Evolutionary conservation across 2,113 vertebrate species (phyloP).

Genomic region (Gracilinanus agilis): DNA sequence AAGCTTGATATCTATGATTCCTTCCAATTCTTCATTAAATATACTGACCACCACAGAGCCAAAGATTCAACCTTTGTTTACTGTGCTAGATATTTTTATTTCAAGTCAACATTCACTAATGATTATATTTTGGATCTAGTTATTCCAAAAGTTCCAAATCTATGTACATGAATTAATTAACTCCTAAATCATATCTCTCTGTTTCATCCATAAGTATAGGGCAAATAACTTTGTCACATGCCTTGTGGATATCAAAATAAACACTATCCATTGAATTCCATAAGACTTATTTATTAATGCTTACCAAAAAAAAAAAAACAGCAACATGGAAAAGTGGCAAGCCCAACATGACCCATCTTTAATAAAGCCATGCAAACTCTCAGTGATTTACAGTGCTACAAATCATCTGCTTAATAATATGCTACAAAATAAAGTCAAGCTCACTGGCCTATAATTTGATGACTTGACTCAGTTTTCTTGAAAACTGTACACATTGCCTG

Average conservation of each 20-base stretch:
- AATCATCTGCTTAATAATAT: neutral
- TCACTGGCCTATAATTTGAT: neutral
- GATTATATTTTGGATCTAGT: neutral
- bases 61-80: neutral
- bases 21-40: neutral
- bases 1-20: neutral
- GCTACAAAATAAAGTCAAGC: neutral
- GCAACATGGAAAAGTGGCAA: neutral
- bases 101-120: neutral
- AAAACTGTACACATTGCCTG: neutral
- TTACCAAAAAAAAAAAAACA: neutral
- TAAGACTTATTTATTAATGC: neutral
- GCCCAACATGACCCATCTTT: neutral
- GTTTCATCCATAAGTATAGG: neutral
- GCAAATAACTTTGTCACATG: too few relatives aligned
- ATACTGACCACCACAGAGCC: neutral
- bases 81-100: neutral
- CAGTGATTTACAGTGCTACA: neutral
- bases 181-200: neutral
- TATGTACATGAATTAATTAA: neutral
- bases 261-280: neutral
- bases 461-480: neutral
- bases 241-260: neutral
- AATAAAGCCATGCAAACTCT: neutral
- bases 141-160: neutral